Evolutionary conservation across 2,888 invertebrate species (phyloP).

Genomic region (Petrophora chlorosata): DNA sequence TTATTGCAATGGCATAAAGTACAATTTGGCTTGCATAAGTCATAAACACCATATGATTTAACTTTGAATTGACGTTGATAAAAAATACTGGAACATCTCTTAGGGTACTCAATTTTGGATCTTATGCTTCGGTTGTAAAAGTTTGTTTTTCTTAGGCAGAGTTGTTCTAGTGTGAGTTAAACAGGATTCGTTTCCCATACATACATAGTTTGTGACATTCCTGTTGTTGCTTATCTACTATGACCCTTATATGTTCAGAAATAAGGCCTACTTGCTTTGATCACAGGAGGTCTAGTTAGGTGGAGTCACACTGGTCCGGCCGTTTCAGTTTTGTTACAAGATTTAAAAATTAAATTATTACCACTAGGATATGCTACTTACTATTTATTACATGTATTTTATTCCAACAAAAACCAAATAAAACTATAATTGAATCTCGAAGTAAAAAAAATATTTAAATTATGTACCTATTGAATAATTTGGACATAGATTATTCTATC

Average conservation of each 20-base stretch:
- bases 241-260: neutral
- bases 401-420: too few species aligned
- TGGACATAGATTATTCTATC: too few species aligned
- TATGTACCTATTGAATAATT: too few species aligned
- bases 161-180: conserved; percentile 26
- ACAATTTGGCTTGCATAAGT: conserved; percentile 23
- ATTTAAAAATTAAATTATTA: conserved; percentile 32
- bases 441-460: too few species aligned
- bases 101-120: conserved; percentile 28
- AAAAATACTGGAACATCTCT: conserved; percentile 48
- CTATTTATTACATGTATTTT: too few species aligned
- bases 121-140: conserved; percentile 19
- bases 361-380: too few species aligned
- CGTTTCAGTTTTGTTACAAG: conserved; percentile 50
- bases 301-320: conserved; percentile 55
- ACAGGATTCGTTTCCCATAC: conserved; percentile 32
- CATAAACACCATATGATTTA: conserved; percentile 65
- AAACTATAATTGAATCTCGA: too few species aligned
- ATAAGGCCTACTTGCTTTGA: neutral
- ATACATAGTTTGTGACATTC: conserved; percentile 25
- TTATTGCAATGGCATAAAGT: neutral
- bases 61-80: conserved; percentile 60
- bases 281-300: conserved; percentile 52
- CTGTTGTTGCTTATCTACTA: conserved; percentile 1
- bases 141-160: conserved; percentile 34